Evolutionary conservation across 2,113 vertebrate species (phyloP).

Genomic region (Trachemys scripta): DNA sequence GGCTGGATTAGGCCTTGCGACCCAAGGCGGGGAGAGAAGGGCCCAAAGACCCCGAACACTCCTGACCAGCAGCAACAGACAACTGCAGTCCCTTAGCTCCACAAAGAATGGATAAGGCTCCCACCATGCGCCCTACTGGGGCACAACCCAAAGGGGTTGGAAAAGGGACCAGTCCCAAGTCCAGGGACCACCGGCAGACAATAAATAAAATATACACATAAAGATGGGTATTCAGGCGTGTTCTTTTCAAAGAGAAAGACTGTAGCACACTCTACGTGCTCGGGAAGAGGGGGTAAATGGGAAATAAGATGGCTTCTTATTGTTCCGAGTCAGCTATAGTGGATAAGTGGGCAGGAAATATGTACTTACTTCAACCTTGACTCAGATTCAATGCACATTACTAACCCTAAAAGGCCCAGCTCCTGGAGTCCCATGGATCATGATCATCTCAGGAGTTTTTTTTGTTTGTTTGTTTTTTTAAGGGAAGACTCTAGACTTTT

Average conservation of each 20-base stretch:
- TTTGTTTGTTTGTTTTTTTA: not conserved
- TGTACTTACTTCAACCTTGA: not conserved
- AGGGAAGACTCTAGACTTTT: not conserved
- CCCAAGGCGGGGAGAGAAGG: not conserved
- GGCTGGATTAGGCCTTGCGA: not conserved
- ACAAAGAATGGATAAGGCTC: not conserved
- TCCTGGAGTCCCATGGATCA: not conserved
- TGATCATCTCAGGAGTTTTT: not conserved
- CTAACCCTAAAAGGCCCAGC: not conserved
- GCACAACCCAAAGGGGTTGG: not conserved
- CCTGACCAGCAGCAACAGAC: not conserved
- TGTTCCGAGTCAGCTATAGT: not conserved
- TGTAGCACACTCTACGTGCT: not conserved
- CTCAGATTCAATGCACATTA: not conserved
- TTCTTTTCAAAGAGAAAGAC: not conserved
- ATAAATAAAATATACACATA: rapidly evolving
- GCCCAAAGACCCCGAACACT: not conserved
- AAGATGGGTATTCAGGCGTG: not conserved
- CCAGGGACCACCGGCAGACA: not conserved
- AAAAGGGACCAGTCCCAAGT: not conserved
- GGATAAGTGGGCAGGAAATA: not conserved
- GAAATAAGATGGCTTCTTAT: not conserved
- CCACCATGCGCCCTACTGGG: not conserved
- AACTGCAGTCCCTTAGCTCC: not conserved
- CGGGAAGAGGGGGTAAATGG: not conserved